These are phyloP conservation scores for Brachionus angularis DNA, from an alignment of 1,140 invertebrate species.

Conservation along the genomic window DNA sequence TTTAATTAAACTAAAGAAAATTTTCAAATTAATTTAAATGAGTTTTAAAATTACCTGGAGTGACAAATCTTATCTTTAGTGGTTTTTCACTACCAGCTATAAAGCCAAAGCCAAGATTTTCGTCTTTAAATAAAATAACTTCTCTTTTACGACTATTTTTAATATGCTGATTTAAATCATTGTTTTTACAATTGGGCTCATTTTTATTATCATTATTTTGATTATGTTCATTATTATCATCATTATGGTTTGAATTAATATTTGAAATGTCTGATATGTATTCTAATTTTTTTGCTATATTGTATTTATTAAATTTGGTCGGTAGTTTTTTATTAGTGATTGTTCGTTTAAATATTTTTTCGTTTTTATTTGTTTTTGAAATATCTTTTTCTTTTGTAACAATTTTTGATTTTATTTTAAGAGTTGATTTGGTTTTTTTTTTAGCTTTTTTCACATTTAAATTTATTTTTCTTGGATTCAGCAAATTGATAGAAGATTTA, in stretches of 20 bases:
- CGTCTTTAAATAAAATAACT: conserved; percentile 67
- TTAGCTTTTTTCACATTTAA: no score
- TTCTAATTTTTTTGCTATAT: neutral
- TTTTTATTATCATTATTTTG: neutral
- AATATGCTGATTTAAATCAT: neutral
- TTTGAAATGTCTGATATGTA: no score
- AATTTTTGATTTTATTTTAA: conserved; percentile 17
- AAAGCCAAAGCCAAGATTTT: conserved; percentile 80
- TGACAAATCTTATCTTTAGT: conserved; percentile 74
- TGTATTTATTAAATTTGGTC: neutral
- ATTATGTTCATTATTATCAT: neutral
- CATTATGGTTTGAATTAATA: neutral
- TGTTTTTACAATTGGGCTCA: neutral
- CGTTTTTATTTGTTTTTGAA: neutral
- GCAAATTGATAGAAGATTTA: no score
- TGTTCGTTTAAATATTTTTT: conserved; percentile 11
- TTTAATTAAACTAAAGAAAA: neutral
- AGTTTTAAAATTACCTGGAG: conserved; percentile 56
- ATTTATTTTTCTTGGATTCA: no score
- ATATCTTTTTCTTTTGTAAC: conserved; percentile 1
- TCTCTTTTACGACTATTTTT: conserved; percentile 55
- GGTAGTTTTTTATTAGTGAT: conserved; percentile 12
- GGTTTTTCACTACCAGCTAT: conserved; percentile 84
- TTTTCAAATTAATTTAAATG: neutral
- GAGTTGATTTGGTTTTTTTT: neutral